Evolutionary conservation across 2,888 invertebrate species (phyloP), one percentile per base, ranked within the genome.

Genomic region (Macaria liturata): DNA sequence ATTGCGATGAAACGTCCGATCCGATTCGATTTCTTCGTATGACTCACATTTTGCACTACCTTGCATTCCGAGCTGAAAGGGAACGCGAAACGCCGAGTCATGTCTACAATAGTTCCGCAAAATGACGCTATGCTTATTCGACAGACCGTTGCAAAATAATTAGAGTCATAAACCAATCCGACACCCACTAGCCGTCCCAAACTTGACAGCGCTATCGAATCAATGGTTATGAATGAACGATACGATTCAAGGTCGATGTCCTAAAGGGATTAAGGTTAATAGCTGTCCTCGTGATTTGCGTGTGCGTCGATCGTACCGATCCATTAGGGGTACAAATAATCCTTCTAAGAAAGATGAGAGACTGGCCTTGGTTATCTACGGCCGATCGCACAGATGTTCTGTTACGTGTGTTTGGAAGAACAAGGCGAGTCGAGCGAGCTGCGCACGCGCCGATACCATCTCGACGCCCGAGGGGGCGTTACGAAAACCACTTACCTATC

Each of bases 401-500:
- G 59, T 62, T 78, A 77, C 74, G 78, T 78, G 75, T 81, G 79
- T 81, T 81, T 72, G 71, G 75, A 46, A 74, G 73, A 78, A 79
- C 75, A 55, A 76, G 73, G 77, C 78, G 78, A 58, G 59, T 72
- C 72, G 75, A 67, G 57, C 61, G 74, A 76, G 68, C 65, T 62
- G 80, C 76, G 84, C 88, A 82, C 81, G 84, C 87, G 74, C 59
- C 60, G 88, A 88, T 89, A 66, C 61, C 83, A 88, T 90, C 89
- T 70, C 72, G 77, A 43, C 76, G 84, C 86, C 79, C 68, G 81
- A 71, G 76, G 85, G 86, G 88, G 88, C 90, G 89, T 89, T 87
- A 84, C 88, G 86, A 90, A 87, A 90, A 88, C 87, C 85, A 87
- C 88, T 89, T 89, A 86, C 85, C 83, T 88, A 87, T 87, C 86